Evolutionary conservation across 2,113 vertebrate genomes (phyloP).

Genomic region (Cynoglossus semilaevis): DNA sequence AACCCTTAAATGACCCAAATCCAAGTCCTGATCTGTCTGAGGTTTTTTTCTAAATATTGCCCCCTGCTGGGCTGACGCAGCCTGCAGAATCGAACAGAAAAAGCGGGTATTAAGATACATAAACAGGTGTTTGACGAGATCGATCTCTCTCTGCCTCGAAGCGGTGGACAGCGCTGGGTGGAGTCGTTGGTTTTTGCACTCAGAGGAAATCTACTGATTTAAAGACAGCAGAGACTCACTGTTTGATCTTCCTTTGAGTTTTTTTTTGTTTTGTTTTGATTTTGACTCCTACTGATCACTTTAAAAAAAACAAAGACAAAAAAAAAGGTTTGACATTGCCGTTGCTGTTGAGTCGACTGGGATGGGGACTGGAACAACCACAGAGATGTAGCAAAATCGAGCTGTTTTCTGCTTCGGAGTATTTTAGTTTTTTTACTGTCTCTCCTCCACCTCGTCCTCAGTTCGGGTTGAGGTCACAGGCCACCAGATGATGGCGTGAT

Average conservation of each 20-base stretch:
- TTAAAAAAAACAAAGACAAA: constrained; percentile 42
- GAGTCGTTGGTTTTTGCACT: constrained; percentile 65
- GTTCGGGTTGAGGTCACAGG: constrained; percentile 8
- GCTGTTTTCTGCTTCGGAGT: constrained; percentile 10
- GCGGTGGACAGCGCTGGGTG: constrained; percentile 50
- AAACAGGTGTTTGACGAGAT: constrained; percentile 30
- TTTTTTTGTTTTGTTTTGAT: constrained; percentile 21
- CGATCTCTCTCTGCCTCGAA: constrained; percentile 62
- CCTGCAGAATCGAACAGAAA: constrained; percentile 1
- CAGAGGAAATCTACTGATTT: constrained; percentile 76
- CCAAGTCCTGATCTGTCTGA: constrained; percentile 4
- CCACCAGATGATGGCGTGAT: not conserved
- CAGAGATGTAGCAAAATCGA: constrained; percentile 35
- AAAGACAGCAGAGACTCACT: constrained; percentile 57
- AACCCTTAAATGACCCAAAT: constrained; percentile 2
- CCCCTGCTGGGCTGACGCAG: constrained; percentile 25
- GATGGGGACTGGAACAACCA: constrained; percentile 72
- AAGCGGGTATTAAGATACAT: constrained; percentile 20
- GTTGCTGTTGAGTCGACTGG: constrained; percentile 58
- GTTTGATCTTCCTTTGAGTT: constrained; percentile 64
- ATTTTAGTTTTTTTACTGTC: not conserved
- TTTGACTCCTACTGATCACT: constrained; percentile 69
- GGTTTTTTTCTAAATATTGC: constrained; percentile 19
- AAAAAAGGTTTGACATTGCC: constrained; percentile 41
- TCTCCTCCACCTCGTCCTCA: constrained; percentile 5